Evolutionary conservation across 2,113 vertebrate species (phyloP).

Genomic region (Coryphaenoides rupestris): DNA sequence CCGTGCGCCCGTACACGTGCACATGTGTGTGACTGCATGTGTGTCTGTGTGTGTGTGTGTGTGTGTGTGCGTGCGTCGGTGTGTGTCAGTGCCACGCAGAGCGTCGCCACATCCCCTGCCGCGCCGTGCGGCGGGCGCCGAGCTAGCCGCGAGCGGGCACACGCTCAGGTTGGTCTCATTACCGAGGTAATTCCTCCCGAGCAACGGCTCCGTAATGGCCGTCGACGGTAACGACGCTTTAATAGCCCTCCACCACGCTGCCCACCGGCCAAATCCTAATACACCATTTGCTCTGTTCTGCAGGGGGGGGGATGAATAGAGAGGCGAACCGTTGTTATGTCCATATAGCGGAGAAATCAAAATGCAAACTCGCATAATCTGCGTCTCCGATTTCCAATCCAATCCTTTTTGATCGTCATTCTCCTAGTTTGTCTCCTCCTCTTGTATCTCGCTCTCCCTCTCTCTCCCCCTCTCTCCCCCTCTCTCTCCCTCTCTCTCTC

Average conservation of each 20-base stretch:
- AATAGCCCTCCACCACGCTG: conserved; percentile 67
- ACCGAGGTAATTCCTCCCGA: conserved; percentile 71
- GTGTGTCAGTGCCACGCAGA: neutral
- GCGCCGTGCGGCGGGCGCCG: conserved; percentile 36
- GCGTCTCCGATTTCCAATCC: conserved; percentile 32
- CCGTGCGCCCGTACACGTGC: neutral
- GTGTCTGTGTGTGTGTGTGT: conserved; percentile 10
- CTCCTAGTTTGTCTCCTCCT: conserved; percentile 1
- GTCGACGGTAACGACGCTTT: conserved; percentile 75
- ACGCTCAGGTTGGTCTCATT: conserved; percentile 77
- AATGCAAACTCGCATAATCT: conserved; percentile 65
- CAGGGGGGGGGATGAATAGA: conserved; percentile 71
- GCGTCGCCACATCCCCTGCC: conserved; percentile 8
- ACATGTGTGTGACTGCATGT: neutral
- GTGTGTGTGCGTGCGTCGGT: conserved; percentile 20
- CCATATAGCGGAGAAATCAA: conserved; percentile 65
- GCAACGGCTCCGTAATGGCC: conserved; percentile 66
- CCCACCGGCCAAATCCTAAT: conserved; percentile 74
- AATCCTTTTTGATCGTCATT: conserved; percentile 27
- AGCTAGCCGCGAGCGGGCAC: conserved; percentile 43
- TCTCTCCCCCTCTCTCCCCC: conserved; percentile 8
- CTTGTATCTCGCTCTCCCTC: conserved; percentile 12
- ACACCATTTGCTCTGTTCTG: conserved; percentile 57
- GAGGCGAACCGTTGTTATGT: conserved; percentile 68
- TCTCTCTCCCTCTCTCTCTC: conserved; percentile 4